A percentile compares a stretch with the other conserved stretches of the same genome.
Conservation (phyloP, 2,113 vertebrate species). For the Loxodonta africana region DNA sequence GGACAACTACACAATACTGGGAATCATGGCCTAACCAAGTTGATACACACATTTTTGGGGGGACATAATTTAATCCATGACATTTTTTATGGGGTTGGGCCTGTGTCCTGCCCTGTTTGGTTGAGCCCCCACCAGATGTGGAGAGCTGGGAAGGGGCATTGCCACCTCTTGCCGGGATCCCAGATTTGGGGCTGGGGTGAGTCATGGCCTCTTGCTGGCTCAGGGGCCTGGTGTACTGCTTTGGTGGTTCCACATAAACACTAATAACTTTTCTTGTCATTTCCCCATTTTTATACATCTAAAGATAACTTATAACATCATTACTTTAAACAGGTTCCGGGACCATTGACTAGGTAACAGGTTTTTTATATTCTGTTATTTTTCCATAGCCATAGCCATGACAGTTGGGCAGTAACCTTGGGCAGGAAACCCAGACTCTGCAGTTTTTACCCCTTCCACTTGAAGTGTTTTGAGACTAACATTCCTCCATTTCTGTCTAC, state of each 20-base stretch:
- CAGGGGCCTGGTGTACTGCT: background rate
- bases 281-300: background rate
- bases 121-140: background rate
- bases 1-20: too few relatives aligned
- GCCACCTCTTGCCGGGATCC: slow-evolving; percentile 47
- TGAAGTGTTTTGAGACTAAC: background rate
- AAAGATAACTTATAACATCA: background rate
- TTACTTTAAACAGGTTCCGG: background rate
- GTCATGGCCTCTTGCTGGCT: slow-evolving; percentile 81
- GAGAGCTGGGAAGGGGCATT: slow-evolving; percentile 8
- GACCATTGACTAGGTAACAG: background rate
- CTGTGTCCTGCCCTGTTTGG: slow-evolving; percentile 9
- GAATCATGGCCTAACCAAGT: too few relatives aligned
- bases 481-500: background rate
- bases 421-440: background rate
- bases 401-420: background rate
- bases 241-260: background rate
- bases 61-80: too few relatives aligned
- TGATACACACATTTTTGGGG: too few relatives aligned
- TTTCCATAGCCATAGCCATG: background rate
- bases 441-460: background rate
- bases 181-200: slow-evolving; percentile 68
- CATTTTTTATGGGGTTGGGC: background rate
- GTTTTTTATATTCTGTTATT: background rate
- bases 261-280: background rate